Evolutionary conservation across 1,140 invertebrate species (phyloP), one percentile per base, ranked within the genome.

Genomic region (Brachionus asplanchnoidis): DNA sequence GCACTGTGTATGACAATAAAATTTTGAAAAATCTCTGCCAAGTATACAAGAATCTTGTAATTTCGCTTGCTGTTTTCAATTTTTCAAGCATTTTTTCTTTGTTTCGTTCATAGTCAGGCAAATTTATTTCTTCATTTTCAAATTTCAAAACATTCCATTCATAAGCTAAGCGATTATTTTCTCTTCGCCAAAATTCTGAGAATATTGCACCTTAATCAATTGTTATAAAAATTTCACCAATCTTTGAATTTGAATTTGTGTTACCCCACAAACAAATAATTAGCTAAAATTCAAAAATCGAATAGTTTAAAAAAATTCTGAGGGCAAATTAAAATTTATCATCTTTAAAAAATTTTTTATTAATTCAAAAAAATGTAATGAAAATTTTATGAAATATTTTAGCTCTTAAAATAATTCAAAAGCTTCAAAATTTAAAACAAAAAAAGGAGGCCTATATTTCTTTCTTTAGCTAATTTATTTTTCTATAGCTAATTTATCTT

Each of bases 121-220:
- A 86, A 84, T 90, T 89, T 23, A 88, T 88, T 85, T 91, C 89
- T 17, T 87, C 87, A 1, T 86, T 85, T 85, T 91, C 90, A 88
- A 89, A 91, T 60, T 89, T 87, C 14, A 90, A 87, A 1, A 91
- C 90, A 84, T 90, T 88, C 90, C 90, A 91, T 73, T 90, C 86
- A 86, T 89, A 90, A 7, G 90, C 88, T 40, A 90, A 85, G 2
- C 86, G 86, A 14, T 88, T 87, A 65, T 88, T 87, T 79, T 88
- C 86, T 26, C 90, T 60, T 86, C 90, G 90, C 90, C 90, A 91
- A 2, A 89, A 50, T 86, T 91, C 90, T 46, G 90, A 86, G 85
- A 91, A 91, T 44, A 90, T 85, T 14, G 90, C 90, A 44, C 90
- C 90, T 91, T 75, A 17, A 86, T 26, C 78, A 17, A 84, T 46